phyloP scores from a whole-genome alignment of 1,140 invertebrate species.

The Liolophura sinensis region DNA sequence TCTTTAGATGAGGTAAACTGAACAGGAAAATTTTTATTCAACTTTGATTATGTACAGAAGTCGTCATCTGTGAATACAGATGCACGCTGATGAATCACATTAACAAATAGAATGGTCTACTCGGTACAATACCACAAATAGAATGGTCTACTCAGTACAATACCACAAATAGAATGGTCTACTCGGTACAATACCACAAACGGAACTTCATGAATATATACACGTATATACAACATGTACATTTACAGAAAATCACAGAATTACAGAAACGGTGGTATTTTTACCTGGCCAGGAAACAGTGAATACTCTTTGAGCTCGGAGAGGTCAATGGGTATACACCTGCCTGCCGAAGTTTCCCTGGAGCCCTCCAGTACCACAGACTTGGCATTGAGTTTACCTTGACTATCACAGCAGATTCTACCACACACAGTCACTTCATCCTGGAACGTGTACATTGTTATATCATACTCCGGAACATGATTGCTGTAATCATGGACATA shows the following conservation, averaged over 20 bases:
- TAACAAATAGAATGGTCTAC: too few species aligned
- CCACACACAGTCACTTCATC: constrained; percentile 62
- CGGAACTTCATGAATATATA: not conserved
- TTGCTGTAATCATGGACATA: not conserved
- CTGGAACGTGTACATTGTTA: constrained; percentile 26
- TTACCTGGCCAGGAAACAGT: constrained; percentile 79
- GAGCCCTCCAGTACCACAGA: constrained; percentile 74
- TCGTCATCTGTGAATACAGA: too few species aligned
- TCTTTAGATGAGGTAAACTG: too few species aligned
- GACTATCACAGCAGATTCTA: constrained; percentile 73
- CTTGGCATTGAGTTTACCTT: constrained; percentile 71
- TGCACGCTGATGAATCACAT: too few species aligned
- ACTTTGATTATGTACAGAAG: too few species aligned
- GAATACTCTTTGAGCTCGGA: constrained; percentile 70
- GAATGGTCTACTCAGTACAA: too few species aligned
- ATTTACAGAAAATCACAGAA: not conserved
- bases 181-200: not conserved
- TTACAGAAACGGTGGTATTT: constrained; percentile 3
- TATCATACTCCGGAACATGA: not conserved
- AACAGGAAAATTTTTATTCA: too few species aligned
- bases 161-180: too few species aligned
- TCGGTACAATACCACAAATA: too few species aligned
- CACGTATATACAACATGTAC: not conserved
- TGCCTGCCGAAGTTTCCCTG: constrained; percentile 55
- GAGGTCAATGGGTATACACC: constrained; percentile 65